Conservation (phyloP, 1,140 invertebrate genomes). For the Heliconius himera region DNA sequence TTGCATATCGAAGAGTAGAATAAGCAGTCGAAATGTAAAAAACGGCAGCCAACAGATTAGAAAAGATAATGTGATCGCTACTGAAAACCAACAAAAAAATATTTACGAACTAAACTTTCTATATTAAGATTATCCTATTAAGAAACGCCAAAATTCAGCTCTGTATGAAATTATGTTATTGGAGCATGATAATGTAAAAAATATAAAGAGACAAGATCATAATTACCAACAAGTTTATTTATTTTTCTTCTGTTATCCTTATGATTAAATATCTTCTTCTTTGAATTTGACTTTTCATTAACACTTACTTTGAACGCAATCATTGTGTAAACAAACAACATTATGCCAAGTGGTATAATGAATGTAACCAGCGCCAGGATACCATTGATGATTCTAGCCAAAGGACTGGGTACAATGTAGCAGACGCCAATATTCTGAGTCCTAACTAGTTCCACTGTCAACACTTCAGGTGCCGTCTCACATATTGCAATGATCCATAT, state of each 20-base stretch:
- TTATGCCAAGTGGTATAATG: conserved; percentile 59
- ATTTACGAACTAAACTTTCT: not conserved
- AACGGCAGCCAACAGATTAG: conserved; percentile 69
- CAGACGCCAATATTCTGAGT: conserved; percentile 50
- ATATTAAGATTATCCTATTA: no score
- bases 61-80: conserved; percentile 69
- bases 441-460: conserved; percentile 51
- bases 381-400: conserved; percentile 56
- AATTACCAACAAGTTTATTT: conserved; percentile 68
- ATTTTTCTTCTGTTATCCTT: conserved; percentile 62
- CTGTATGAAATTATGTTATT: not conserved
- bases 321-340: conserved; percentile 65
- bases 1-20: conserved; percentile 47
- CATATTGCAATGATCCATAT: conserved; percentile 62
- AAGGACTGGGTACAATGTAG: conserved; percentile 53
- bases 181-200: not conserved
- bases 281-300: conserved; percentile 48
- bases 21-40: conserved; percentile 52
- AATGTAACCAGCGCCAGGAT: conserved; percentile 59
- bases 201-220: not conserved
- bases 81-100: conserved; percentile 50
- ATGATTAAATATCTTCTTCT: conserved; percentile 58
- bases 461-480: conserved; percentile 60
- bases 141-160: no score
- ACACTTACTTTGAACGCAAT: conserved; percentile 65